phyloP scores from a whole-genome alignment of 2,888 invertebrate species.

The Eustalomyia histrio region DNA sequence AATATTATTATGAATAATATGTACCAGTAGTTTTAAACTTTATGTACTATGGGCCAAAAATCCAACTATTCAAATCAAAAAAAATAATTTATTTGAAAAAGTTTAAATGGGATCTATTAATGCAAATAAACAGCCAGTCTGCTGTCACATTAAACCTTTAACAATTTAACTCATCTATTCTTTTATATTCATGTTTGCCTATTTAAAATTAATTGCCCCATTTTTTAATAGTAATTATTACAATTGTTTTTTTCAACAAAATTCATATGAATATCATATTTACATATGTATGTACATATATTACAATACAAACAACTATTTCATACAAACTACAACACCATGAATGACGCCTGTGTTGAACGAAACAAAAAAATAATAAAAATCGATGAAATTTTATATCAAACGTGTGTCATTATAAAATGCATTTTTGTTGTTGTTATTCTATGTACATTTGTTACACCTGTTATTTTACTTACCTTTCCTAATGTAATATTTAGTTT shows the following conservation, averaged over 20 bases:
- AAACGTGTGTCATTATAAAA: slow-evolving; percentile 42
- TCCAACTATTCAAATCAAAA: too few relatives aligned
- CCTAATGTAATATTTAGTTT: slow-evolving; percentile 32
- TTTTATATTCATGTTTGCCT: not conserved
- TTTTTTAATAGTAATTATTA: not conserved
- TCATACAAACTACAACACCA: not conserved
- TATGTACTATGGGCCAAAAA: too few relatives aligned
- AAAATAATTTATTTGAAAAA: not conserved
- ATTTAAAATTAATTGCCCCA: not conserved
- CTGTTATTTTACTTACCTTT: slow-evolving; percentile 36
- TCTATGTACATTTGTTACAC: slow-evolving; percentile 31
- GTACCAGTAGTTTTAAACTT: too few relatives aligned
- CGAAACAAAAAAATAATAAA: slow-evolving; percentile 3
- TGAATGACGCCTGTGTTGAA: slow-evolving; percentile 13
- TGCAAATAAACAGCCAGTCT: not conserved
- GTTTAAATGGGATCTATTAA: not conserved
- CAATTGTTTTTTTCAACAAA: not conserved
- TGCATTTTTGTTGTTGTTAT: slow-evolving; percentile 1
- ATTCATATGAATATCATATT: not conserved
- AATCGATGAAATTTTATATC: slow-evolving; percentile 46
- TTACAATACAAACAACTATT: not conserved
- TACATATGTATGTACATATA: not conserved
- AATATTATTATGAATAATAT: not conserved
- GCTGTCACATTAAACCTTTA: not conserved
- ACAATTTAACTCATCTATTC: not conserved